Conservation (phyloP, 2,113 vertebrate genomes). For the Atlantisia rogersi region DNA sequence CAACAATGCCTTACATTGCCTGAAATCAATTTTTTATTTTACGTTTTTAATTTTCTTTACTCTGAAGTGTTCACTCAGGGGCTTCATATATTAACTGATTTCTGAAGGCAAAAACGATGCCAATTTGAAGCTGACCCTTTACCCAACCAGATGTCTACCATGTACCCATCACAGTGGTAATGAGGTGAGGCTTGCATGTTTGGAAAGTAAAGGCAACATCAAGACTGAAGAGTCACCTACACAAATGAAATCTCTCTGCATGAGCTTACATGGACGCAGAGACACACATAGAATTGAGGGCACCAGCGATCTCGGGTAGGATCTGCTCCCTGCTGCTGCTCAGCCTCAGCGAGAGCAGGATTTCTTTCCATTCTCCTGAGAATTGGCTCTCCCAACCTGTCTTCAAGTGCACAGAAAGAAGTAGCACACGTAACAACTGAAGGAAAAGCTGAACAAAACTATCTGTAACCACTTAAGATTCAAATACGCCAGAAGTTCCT, state of each 20-base stretch:
- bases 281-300: background rate
- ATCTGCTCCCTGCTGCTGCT: background rate
- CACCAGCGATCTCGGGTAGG: background rate
- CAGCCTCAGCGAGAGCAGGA: background rate
- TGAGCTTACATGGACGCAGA: background rate
- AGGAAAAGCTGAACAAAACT: constrained; percentile 29
- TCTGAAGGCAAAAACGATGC: background rate
- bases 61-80: background rate
- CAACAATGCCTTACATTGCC: background rate
- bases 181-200: background rate
- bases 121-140: background rate
- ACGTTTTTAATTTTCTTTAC: background rate
- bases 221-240: background rate
- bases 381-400: background rate
- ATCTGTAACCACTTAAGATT: constrained; percentile 55
- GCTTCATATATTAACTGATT: background rate
- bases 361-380: background rate
- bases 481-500: constrained; percentile 25
- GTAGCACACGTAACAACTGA: background rate
- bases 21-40: background rate
- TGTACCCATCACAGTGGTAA: background rate
- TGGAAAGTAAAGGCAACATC: background rate
- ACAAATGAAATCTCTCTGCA: background rate
- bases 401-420: background rate
- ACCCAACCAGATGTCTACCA: background rate